These are phyloP conservation scores for Brachypalpus laphriformis DNA, from an alignment of 2,888 invertebrate genomes.

Conservation along the genomic window DNA sequence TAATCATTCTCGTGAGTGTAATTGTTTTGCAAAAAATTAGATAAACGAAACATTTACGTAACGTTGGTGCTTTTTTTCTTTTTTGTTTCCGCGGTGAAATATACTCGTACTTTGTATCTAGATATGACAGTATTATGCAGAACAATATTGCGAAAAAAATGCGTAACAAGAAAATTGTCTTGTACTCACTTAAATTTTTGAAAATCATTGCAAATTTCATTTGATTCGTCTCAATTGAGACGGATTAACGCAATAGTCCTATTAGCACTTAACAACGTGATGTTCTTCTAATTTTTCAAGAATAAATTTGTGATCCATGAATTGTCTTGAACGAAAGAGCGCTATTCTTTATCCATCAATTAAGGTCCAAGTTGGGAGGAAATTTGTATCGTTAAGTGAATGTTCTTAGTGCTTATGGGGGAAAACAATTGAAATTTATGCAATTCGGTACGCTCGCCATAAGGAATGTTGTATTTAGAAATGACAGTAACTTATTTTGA, in stretches of 20 bases:
- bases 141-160: conserved; percentile 2
- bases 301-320: conserved; percentile 23
- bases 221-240: conserved; percentile 45
- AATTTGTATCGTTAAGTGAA: not conserved
- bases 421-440: too few species aligned
- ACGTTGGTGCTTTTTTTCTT: not conserved
- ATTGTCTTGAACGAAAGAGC: not conserved
- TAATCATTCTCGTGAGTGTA: not conserved
- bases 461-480: too few species aligned
- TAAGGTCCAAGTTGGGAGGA: conserved; percentile 13
- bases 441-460: too few species aligned
- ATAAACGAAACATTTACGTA: conserved; percentile 20
- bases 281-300: conserved; percentile 33
- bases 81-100: not conserved
- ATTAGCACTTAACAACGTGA: conserved; percentile 45
- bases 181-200: conserved; percentile 3
- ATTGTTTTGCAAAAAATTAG: conserved; percentile 19
- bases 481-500: too few species aligned
- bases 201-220: not conserved
- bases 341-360: conserved; percentile 14
- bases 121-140: not conserved
- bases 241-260: conserved; percentile 40
- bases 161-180: conserved; percentile 35
- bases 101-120: conserved; percentile 25
- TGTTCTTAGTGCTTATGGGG: not conserved